These are phyloP conservation scores for Sinopyrophorus schimmeli DNA, from an alignment of 2,888 invertebrate genomes.

Conservation along the genomic window DNA sequence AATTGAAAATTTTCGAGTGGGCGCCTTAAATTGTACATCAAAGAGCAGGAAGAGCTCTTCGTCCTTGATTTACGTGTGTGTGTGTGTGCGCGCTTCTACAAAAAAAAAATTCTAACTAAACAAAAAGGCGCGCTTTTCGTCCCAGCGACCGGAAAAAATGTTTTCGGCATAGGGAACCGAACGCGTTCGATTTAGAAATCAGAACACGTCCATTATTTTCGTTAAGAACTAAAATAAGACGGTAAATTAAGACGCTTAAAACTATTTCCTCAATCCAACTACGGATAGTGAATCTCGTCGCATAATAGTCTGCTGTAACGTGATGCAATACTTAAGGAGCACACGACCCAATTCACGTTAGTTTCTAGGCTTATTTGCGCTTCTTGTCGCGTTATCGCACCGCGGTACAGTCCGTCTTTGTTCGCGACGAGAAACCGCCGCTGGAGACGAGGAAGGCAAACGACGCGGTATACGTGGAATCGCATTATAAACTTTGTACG, in stretches of 20 bases:
- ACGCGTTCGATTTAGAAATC: neutral
- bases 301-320: slow-evolving; percentile 49
- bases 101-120: no score
- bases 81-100: no score
- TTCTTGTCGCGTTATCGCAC: slow-evolving; percentile 17
- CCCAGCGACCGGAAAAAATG: no score
- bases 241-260: slow-evolving; percentile 25
- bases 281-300: slow-evolving; percentile 47
- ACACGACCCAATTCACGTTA: slow-evolving; percentile 55
- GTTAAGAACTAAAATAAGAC: slow-evolving; percentile 23
- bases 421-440: slow-evolving; percentile 11
- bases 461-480: slow-evolving; percentile 20
- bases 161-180: no score
- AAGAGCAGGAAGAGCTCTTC: no score
- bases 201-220: neutral
- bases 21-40: no score
- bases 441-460: slow-evolving; percentile 34
- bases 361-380: slow-evolving; percentile 51
- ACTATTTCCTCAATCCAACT: slow-evolving; percentile 39
- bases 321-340: slow-evolving; percentile 54
- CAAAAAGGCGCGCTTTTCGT: no score
- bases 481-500: slow-evolving; percentile 46
- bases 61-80: no score
- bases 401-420: slow-evolving; percentile 10
- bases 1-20: no score